Percentiles rank a stretch among this genome's conserved stretches.
phyloP scores from a whole-genome alignment of 1,140 invertebrate species.

The Drosophila bocki region DNA sequence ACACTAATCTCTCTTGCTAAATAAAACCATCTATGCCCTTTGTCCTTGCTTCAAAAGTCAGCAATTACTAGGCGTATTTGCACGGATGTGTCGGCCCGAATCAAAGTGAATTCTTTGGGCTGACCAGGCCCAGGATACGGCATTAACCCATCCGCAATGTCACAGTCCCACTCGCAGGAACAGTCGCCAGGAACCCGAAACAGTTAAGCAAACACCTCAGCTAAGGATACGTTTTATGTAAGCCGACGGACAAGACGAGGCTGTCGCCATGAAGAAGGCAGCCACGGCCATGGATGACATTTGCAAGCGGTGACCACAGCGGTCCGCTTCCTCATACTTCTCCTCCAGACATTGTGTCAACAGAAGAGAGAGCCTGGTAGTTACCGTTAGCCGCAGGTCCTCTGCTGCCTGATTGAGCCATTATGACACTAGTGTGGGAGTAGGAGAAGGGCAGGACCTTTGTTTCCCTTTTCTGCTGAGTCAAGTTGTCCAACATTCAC shows the following conservation, averaged over 20 bases:
- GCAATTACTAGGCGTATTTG: slow-evolving; percentile 6
- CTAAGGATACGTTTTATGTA: slow-evolving; percentile 22
- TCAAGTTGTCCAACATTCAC: slow-evolving; percentile 71
- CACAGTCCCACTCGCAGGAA: slow-evolving; percentile 1
- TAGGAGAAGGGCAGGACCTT: slow-evolving; percentile 20
- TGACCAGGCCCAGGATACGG: slow-evolving; percentile 18
- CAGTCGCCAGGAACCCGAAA: slow-evolving; percentile 6
- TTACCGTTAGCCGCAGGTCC: slow-evolving; percentile 25
- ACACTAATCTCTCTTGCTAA: not conserved
- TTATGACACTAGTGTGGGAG: slow-evolving; percentile 54
- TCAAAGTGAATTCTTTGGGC: slow-evolving; percentile 19
- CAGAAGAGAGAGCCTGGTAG: slow-evolving; percentile 1
- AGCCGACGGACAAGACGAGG: slow-evolving; percentile 18
- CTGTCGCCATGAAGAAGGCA: slow-evolving; percentile 26
- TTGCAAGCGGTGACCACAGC: slow-evolving; percentile 33
- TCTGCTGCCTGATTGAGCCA: slow-evolving; percentile 67
- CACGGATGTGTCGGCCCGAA: slow-evolving; percentile 26
- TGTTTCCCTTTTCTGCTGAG: slow-evolving; percentile 69
- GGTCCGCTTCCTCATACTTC: slow-evolving; percentile 14
- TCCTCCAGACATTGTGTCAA: slow-evolving; percentile 41
- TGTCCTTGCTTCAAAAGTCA: not conserved
- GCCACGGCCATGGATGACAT: slow-evolving; percentile 22
- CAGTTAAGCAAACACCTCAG: slow-evolving; percentile 34
- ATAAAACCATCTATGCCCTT: not conserved
- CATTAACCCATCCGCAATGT: slow-evolving; percentile 20